A percentile compares a stretch with the other conserved stretches of the same genome.
These are phyloP conservation scores for Stenopsyche tienmushanensis DNA, from an alignment of 1,140 invertebrate species.

Conservation along the genomic window DNA sequence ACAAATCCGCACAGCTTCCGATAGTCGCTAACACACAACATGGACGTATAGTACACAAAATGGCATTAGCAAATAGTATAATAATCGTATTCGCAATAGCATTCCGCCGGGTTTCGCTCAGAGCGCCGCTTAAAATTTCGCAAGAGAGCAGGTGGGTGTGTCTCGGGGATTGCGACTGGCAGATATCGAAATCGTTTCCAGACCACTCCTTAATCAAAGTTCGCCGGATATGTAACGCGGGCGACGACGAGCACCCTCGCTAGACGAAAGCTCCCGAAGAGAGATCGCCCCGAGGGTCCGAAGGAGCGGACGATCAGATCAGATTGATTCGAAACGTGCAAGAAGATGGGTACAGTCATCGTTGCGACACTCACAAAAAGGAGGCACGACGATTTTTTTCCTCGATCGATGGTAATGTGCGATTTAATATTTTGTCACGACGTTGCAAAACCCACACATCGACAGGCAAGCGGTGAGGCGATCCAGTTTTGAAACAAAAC, in stretches of 20 bases:
- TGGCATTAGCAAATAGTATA: slow-evolving; percentile 39
- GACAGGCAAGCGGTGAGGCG: slow-evolving; percentile 26
- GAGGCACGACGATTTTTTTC: neutral
- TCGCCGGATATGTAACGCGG: slow-evolving; percentile 12
- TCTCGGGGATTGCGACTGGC: slow-evolving; percentile 25
- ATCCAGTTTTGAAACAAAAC: slow-evolving; percentile 38
- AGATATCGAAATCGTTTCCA: slow-evolving; percentile 20
- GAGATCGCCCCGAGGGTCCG: too few relatives aligned
- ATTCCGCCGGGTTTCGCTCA: slow-evolving; percentile 36
- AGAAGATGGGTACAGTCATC: slow-evolving; percentile 3
- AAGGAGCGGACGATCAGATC: too few relatives aligned
- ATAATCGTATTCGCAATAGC: slow-evolving; percentile 39
- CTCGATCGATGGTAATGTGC: neutral
- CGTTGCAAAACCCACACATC: slow-evolving; percentile 5
- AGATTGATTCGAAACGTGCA: neutral
- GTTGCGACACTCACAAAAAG: neutral
- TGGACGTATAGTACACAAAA: slow-evolving; percentile 14
- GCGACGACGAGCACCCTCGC: neutral
- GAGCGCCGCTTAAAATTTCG: slow-evolving; percentile 37
- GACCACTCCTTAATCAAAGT: neutral
- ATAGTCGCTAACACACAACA: neutral
- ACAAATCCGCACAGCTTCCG: neutral
- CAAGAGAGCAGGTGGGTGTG: slow-evolving; percentile 39
- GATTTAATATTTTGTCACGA: slow-evolving; percentile 12
- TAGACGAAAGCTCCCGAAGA: neutral